Base-by-base conservation (phyloP, 2,888 invertebrate species). In the Maniola hyperantus region DNA sequence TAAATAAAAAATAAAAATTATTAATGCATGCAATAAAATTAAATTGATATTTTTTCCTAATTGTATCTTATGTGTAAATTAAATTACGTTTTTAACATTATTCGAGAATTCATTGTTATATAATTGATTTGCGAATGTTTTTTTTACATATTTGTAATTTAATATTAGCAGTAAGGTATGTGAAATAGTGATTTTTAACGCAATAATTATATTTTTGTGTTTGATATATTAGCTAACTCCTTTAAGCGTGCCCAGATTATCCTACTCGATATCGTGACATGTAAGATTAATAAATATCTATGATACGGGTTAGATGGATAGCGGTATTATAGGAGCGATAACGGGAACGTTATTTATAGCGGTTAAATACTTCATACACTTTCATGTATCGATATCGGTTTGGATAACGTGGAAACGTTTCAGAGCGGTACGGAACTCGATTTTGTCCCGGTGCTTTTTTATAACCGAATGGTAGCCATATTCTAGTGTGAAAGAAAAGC, bases 21-120 rank as follows among this genome's bases (percentile, higher is more conserved):
- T 39, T 62, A 75, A 79, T 88, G 87, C 90, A 90, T 88, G 91
- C 90, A 91, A 91, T 90, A 91, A 88, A 84, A 76, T 82, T 84
- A 77, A 79, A 88, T 86, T 89, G 91, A 90, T 91, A 91, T 91
- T 91, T 20, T 88, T 83, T 71, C 82, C 81, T 87, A 83, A 79
- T 84, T 81, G 79, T 83, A 74, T 83, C 81, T 76, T 85, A 81
- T 80, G 75, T 77, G 75, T 80, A 79, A 82, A 80, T 76, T 78
- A 77, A 81, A 82, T 82, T 84, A 84, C 83, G 82, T 83, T 84
- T 82, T 80, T 78, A 77, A 83, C 80, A 78, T 77, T 80, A 80
- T 82, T 82, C 81, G 81, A 77, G 79, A 81, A 81, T 82, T 82
- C 77, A 78, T 87, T 88, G 86, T 87, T 87, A 85, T 88, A 83